Conservation (phyloP, 2,113 vertebrate species). For the Pelecanus crispus region DNA sequence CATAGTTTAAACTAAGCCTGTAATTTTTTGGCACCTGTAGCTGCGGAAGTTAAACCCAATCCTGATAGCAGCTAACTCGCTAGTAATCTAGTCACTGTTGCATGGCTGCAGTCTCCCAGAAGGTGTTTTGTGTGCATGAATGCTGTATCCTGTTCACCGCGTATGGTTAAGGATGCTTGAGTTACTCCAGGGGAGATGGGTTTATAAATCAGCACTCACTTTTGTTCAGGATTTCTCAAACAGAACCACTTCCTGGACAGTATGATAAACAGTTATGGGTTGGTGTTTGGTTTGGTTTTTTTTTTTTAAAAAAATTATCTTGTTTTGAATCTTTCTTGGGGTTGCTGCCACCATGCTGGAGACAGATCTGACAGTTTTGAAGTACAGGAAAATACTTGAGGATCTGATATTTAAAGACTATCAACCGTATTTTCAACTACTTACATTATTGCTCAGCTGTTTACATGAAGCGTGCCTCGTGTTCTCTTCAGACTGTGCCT, state of each 20-base stretch:
- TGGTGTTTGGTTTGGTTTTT: too few species aligned
- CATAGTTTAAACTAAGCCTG: neutral
- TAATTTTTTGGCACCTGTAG: slow-evolving; percentile 13
- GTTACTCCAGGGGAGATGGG: neutral
- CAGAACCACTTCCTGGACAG: neutral
- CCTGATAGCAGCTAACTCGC: neutral
- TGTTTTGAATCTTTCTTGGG: neutral
- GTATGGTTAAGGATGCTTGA: neutral
- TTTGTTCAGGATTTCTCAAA: neutral
- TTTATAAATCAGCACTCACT: neutral
- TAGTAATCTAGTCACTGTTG: neutral
- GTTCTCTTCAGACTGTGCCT: neutral
- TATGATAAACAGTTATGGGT: neutral
- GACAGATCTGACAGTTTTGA: slow-evolving; percentile 15
- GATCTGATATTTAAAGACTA: neutral
- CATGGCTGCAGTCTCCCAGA: neutral
- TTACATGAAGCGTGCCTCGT: fast-evolving
- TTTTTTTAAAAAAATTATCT: neutral
- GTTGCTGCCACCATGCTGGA: neutral
- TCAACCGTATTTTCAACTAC: neutral
- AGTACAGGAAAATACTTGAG: neutral
- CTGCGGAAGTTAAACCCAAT: neutral
- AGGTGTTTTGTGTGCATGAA: neutral
- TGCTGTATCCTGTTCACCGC: neutral
- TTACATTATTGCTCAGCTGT: neutral